phyloP scores from a whole-genome alignment of 1,140 invertebrate genomes.

The Physella acuta region DNA sequence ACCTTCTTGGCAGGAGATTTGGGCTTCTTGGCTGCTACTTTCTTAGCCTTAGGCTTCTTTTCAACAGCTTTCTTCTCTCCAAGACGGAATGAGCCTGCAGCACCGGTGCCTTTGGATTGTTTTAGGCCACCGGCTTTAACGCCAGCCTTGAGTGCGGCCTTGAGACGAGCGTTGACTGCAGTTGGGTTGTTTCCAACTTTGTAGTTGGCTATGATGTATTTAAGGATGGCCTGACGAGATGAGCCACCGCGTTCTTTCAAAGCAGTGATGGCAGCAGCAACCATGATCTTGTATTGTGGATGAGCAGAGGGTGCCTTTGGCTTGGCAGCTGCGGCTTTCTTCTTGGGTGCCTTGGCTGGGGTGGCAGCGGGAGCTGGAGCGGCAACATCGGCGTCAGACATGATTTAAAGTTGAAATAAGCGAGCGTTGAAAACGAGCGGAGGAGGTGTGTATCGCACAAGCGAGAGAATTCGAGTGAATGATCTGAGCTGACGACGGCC shows the following conservation, averaged over 20 bases:
- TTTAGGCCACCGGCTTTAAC: slow-evolving; percentile 35
- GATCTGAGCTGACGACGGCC: too few relatives aligned
- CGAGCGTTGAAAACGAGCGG: too few relatives aligned
- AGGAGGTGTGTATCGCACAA: background rate
- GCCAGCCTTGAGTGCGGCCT: too few relatives aligned
- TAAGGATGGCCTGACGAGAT: slow-evolving; percentile 48
- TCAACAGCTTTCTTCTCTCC: slow-evolving; percentile 31
- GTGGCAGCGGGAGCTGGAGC: slow-evolving; percentile 22
- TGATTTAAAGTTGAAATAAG: too few relatives aligned
- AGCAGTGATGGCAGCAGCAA: slow-evolving; percentile 13
- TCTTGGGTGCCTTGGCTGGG: slow-evolving; percentile 13
- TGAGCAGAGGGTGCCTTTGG: slow-evolving; percentile 28
- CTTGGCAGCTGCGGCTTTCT: slow-evolving; percentile 17
- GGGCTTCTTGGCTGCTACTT: slow-evolving; percentile 19
- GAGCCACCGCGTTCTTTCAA: too few relatives aligned
- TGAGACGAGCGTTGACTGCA: slow-evolving; percentile 22
- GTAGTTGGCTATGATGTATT: slow-evolving; percentile 51
- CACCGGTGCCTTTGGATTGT: slow-evolving; percentile 42
- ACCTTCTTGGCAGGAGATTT: slow-evolving; percentile 31
- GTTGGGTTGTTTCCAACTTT: slow-evolving; percentile 44
- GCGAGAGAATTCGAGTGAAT: background rate
- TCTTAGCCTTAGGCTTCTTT: slow-evolving; percentile 20
- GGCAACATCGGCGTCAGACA: slow-evolving; percentile 16
- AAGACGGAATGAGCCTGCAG: too few relatives aligned
- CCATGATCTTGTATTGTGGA: slow-evolving; percentile 26